These are phyloP conservation scores for Drosophila chauvacae DNA, from an alignment of 1,140 invertebrate genomes.

Conservation along the genomic window DNA sequence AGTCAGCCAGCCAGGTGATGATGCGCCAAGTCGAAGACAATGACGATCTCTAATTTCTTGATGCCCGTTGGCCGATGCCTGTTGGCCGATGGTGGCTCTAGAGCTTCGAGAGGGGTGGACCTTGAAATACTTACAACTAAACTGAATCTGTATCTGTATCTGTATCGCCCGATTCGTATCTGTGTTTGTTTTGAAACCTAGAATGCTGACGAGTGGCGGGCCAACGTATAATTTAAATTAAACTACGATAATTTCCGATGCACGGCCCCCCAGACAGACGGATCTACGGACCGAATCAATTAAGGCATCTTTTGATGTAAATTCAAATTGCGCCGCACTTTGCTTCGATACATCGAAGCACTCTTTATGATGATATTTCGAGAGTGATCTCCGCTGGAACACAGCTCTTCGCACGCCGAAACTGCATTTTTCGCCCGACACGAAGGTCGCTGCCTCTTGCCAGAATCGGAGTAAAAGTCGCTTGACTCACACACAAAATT, in stretches of 20 bases:
- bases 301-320: constrained; percentile 76
- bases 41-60: constrained; percentile 62
- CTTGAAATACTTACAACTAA: constrained; percentile 60
- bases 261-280: constrained; percentile 45
- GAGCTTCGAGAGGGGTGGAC: constrained; percentile 56
- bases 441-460: constrained; percentile 71
- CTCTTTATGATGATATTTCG: constrained; percentile 53
- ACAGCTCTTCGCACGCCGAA: constrained; percentile 39
- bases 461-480: constrained; percentile 81
- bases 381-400: constrained; percentile 28
- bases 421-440: constrained; percentile 63
- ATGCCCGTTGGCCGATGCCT: constrained; percentile 5
- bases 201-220: constrained; percentile 74
- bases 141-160: constrained; percentile 27
- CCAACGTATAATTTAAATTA: constrained; percentile 80
- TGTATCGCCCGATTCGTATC: constrained; percentile 38
- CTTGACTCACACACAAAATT: constrained; percentile 59
- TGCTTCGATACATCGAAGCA: constrained; percentile 42
- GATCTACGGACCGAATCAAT: constrained; percentile 58
- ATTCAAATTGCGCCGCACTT: constrained; percentile 79
- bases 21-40: constrained; percentile 62
- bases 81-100: constrained; percentile 34
- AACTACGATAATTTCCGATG: constrained; percentile 73
- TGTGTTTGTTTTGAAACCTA: constrained; percentile 76
- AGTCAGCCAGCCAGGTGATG: constrained; percentile 48